Percentiles rank a stretch among this genome's conserved stretches.
Conservation (phyloP, 1,140 invertebrate genomes). For the Neodiprion virginianus region DNA sequence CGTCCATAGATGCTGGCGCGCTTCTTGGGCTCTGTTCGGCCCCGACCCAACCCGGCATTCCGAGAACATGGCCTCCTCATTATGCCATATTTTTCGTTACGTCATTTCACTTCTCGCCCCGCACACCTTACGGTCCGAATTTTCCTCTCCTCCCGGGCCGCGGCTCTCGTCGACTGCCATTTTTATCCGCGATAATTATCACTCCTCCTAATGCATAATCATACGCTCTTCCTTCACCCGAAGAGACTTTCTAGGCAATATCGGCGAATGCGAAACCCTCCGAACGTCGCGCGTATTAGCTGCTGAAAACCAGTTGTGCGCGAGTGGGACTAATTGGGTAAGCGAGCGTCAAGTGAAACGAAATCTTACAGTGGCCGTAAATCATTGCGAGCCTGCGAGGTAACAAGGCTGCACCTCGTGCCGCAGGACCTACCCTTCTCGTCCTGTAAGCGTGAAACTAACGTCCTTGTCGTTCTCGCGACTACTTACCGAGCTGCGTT, state of each 20-base stretch:
- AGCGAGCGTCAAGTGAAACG: slow-evolving; percentile 41
- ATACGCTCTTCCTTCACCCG: too few relatives aligned
- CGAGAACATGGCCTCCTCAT: slow-evolving; percentile 42
- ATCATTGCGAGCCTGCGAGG: slow-evolving; percentile 34
- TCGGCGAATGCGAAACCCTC: neutral
- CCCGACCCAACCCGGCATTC: slow-evolving; percentile 34
- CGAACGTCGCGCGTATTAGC: slow-evolving; percentile 29
- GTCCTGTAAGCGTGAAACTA: too few relatives aligned
- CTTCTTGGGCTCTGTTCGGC: slow-evolving; percentile 29
- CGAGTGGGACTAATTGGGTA: slow-evolving; percentile 42
- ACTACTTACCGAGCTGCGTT: too few relatives aligned
- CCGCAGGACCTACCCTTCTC: neutral
- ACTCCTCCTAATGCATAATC: too few relatives aligned
- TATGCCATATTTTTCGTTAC: slow-evolving; percentile 37
- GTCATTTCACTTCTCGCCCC: slow-evolving; percentile 27
- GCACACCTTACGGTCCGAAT: neutral
- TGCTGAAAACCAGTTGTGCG: slow-evolving; percentile 28
- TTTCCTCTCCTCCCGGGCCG: too few relatives aligned
- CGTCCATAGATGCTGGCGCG: slow-evolving; percentile 35
- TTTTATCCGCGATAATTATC: neutral
- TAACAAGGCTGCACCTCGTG: neutral
- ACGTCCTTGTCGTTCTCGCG: too few relatives aligned
- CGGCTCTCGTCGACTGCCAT: neutral
- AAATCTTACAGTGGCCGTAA: slow-evolving; percentile 38
- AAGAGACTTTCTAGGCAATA: too few relatives aligned